phyloP scores from a whole-genome alignment of 2,113 vertebrate genomes.

The Platysternon megacephalum region DNA sequence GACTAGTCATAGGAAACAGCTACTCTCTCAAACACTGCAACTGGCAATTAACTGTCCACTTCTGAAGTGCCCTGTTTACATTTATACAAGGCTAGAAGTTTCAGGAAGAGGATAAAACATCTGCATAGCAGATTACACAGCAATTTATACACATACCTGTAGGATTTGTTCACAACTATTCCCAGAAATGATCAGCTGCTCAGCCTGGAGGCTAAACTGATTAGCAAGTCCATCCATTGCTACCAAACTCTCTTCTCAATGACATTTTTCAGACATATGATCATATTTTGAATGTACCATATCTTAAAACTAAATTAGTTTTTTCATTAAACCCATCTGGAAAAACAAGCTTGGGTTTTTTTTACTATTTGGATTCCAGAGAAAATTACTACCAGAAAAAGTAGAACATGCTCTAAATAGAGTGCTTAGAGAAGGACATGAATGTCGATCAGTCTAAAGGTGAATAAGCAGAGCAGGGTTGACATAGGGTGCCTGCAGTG shows the following conservation, averaged over 20 bases:
- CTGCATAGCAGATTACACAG: not conserved
- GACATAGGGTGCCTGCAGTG: not conserved
- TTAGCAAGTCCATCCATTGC: not conserved
- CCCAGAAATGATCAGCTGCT: not conserved
- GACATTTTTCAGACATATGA: not conserved
- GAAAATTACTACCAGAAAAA: not conserved
- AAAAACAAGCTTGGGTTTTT: not conserved
- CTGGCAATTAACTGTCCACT: not conserved
- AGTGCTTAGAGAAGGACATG: not conserved
- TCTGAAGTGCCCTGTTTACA: not conserved
- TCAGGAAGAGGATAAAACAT: not conserved
- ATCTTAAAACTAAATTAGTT: not conserved
- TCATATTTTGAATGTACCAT: not conserved
- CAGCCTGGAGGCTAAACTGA: not conserved
- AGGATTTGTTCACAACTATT: not conserved
- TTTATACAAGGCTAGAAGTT: not conserved
- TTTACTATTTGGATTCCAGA: not conserved
- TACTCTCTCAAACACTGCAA: not conserved
- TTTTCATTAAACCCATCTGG: not conserved
- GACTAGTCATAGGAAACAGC: not conserved
- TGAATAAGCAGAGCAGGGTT: not conserved
- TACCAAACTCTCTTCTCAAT: not conserved
- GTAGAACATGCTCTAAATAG: not conserved
- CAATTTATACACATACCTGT: not conserved
- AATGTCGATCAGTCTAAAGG: not conserved